These are phyloP conservation scores for Pandemis heparana DNA, from an alignment of 2,888 invertebrate genomes.

Conservation along the genomic window DNA sequence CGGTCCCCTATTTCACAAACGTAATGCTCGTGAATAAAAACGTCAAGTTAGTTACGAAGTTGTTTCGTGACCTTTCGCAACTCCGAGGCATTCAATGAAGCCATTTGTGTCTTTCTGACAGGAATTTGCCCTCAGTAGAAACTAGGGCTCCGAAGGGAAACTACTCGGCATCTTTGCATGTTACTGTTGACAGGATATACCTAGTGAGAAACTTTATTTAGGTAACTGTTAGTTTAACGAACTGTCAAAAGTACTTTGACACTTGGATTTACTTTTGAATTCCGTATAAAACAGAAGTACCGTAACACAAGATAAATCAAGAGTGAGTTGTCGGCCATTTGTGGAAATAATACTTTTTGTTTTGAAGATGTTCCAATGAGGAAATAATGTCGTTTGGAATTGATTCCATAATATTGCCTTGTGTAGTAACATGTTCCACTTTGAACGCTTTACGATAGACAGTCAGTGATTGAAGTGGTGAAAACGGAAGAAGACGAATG, in stretches of 20 bases:
- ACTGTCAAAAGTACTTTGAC: background rate
- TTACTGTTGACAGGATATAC: background rate
- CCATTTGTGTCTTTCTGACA: constrained; percentile 31
- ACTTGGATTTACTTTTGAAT: background rate
- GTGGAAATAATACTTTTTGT: no score
- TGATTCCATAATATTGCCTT: no score
- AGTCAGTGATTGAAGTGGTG: no score
- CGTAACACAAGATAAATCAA: no score
- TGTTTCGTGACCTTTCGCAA: constrained; percentile 36
- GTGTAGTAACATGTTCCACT: no score
- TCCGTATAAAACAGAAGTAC: no score
- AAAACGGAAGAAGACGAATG: no score
- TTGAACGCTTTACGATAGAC: no score
- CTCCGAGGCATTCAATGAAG: constrained; percentile 25
- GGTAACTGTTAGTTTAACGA: background rate
- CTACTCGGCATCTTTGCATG: constrained; percentile 2
- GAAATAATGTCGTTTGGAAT: no score
- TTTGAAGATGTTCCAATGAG: no score
- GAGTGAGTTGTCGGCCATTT: no score
- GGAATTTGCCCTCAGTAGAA: constrained; percentile 17
- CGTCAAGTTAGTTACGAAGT: constrained; percentile 36
- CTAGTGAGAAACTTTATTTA: background rate
- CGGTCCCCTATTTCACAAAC: constrained; percentile 4
- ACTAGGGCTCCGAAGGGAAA: constrained; percentile 8
- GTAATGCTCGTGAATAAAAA: constrained; percentile 20